A percentile compares a stretch with the other conserved stretches of the same genome.
phyloP scores from a whole-genome alignment of 2,888 invertebrate species.

The Autographa pulchrina region DNA sequence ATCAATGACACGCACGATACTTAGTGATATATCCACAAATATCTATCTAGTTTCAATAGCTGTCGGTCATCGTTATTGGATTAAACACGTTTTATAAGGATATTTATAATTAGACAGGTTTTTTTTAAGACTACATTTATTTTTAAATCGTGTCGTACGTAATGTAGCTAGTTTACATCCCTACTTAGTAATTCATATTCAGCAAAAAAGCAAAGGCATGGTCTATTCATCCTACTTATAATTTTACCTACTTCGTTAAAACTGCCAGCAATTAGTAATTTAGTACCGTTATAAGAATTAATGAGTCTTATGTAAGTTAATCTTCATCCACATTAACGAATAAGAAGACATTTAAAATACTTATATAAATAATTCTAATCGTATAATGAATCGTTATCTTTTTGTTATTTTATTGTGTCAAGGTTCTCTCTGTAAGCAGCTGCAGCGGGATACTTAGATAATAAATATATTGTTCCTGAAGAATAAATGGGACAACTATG shows the following conservation, averaged over 20 bases:
- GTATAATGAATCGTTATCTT: conserved; percentile 2
- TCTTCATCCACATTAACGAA: conserved; percentile 4
- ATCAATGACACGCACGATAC: conserved; percentile 32
- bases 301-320: neutral
- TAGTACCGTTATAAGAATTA: neutral
- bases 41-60: neutral
- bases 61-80: conserved; percentile 1
- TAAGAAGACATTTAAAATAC: neutral
- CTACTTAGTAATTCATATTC: neutral
- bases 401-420: neutral
- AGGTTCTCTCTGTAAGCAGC: conserved; percentile 3
- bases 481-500: neutral
- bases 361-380: conserved; percentile 3
- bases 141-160: no score
- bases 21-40: conserved; percentile 11
- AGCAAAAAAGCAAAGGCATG: neutral
- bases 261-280: neutral
- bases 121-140: no score
- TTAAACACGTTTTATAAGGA: neutral
- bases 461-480: conserved; percentile 3
- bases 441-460: neutral
- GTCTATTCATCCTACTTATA: no score
- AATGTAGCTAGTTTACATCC: neutral
- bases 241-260: neutral
- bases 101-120: no score